These are phyloP conservation scores for Cheilinus undulatus DNA, from an alignment of 2,113 vertebrate genomes.

Conservation along the genomic window DNA sequence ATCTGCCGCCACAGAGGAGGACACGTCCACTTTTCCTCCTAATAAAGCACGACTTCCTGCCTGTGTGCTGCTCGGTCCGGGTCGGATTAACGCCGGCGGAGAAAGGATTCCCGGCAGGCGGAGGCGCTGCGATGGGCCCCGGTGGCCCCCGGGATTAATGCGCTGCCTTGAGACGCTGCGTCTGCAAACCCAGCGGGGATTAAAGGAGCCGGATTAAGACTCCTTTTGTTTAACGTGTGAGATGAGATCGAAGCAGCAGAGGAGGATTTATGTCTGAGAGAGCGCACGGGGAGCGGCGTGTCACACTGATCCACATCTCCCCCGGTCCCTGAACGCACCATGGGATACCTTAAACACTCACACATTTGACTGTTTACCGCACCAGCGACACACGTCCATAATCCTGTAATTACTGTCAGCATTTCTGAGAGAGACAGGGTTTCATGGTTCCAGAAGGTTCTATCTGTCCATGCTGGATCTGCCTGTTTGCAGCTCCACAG, in stretches of 20 bases:
- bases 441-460: too few relatives aligned
- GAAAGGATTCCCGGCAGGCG: constrained; percentile 30
- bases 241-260: constrained; percentile 57
- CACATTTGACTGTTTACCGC: not conserved
- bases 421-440: too few relatives aligned
- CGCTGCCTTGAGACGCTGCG: constrained; percentile 51
- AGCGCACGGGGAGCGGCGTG: constrained; percentile 14
- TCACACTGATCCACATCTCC: constrained; percentile 43
- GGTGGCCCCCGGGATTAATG: constrained; percentile 63
- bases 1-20: constrained; percentile 44
- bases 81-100: constrained; percentile 27
- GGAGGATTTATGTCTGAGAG: constrained; percentile 38
- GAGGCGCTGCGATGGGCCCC: constrained; percentile 16
- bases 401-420: too few relatives aligned
- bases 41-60: constrained; percentile 1
- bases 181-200: constrained; percentile 60
- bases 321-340: constrained; percentile 40
- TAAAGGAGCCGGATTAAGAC: constrained; percentile 64
- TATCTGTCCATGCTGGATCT: too few relatives aligned
- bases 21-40: constrained; percentile 6
- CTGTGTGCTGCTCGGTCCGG: constrained; percentile 8
- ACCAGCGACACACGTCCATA: too few relatives aligned
- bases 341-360: constrained; percentile 10
- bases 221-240: constrained; percentile 71
- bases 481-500: too few relatives aligned